These are phyloP conservation scores for Alitta virens DNA, from an alignment of 2,888 invertebrate species.

Conservation along the genomic window DNA sequence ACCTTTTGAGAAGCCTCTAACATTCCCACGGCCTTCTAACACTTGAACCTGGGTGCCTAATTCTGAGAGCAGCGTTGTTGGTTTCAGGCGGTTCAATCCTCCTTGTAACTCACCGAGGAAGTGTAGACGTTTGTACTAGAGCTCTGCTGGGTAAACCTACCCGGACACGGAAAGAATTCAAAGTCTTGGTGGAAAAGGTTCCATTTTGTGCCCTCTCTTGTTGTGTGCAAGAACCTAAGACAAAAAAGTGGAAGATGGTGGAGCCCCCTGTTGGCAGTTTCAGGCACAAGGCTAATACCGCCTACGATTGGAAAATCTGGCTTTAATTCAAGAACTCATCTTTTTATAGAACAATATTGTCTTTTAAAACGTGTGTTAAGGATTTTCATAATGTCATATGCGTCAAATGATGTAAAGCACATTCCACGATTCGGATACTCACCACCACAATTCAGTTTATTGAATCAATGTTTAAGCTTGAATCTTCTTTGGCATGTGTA, in stretches of 20 bases:
- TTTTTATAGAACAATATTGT: too few species aligned
- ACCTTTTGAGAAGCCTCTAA: too few species aligned
- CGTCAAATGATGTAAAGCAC: too few species aligned
- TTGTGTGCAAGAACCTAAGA: conserved; percentile 39
- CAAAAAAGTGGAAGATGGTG: conserved; percentile 66
- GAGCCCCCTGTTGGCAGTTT: conserved; percentile 79
- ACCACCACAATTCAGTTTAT: too few species aligned
- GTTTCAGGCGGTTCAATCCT: conserved; percentile 74
- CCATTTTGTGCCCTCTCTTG: conserved; percentile 77
- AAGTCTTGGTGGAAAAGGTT: conserved; percentile 72
- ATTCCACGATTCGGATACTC: too few species aligned
- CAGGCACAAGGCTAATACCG: conserved; percentile 6
- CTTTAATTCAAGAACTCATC: conserved; percentile 15
- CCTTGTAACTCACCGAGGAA: conserved; percentile 87
- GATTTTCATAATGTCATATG: too few species aligned
- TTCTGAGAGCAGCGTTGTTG: too few species aligned
- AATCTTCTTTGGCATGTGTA: too few species aligned
- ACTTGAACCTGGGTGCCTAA: too few species aligned
- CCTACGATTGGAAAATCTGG: conserved; percentile 25
- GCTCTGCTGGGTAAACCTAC: conserved; percentile 69
- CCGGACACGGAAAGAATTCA: conserved; percentile 67
- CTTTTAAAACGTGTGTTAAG: too few species aligned
- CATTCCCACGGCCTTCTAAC: too few species aligned
- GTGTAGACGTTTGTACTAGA: conserved; percentile 79
- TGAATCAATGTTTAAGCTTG: too few species aligned